These are phyloP conservation scores for Lamprologus speciosus DNA, from an alignment of 2,113 vertebrate species.

Conservation along the genomic window DNA sequence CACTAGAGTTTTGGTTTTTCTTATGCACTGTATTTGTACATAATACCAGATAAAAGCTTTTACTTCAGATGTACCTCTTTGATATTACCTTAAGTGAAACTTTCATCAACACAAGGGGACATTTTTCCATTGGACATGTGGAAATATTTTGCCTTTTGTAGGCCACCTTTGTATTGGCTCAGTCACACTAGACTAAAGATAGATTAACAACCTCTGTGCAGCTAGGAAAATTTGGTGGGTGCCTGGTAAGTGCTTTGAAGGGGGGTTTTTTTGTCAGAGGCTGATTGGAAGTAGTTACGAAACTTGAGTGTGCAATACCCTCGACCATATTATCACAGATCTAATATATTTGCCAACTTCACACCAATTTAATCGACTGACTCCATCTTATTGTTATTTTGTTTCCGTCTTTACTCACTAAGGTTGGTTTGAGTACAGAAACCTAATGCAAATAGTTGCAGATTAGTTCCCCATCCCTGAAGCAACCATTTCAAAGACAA, in stretches of 20 bases:
- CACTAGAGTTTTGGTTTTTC: background rate
- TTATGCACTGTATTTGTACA: background rate
- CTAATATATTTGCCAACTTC: background rate
- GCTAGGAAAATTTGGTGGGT: background rate
- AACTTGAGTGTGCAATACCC: background rate
- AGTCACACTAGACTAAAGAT: background rate
- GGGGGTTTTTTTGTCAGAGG: fast-evolving
- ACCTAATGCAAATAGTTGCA: background rate
- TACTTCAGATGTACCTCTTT: background rate
- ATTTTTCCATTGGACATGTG: background rate
- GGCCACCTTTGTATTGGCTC: background rate
- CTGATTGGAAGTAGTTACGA: background rate
- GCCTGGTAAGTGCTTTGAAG: background rate
- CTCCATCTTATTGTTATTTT: background rate
- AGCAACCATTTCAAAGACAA: background rate
- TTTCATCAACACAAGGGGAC: background rate
- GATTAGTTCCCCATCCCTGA: background rate
- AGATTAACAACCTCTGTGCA: background rate
- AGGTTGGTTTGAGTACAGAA: background rate
- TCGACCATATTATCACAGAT: background rate
- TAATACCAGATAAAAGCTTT: background rate
- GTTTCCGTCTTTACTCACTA: background rate
- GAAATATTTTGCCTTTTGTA: background rate
- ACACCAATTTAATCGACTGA: background rate
- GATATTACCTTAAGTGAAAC: background rate